phyloP scores from a whole-genome alignment of 2,888 invertebrate species.

The Imbricaverruca yamaguchii region DNA sequence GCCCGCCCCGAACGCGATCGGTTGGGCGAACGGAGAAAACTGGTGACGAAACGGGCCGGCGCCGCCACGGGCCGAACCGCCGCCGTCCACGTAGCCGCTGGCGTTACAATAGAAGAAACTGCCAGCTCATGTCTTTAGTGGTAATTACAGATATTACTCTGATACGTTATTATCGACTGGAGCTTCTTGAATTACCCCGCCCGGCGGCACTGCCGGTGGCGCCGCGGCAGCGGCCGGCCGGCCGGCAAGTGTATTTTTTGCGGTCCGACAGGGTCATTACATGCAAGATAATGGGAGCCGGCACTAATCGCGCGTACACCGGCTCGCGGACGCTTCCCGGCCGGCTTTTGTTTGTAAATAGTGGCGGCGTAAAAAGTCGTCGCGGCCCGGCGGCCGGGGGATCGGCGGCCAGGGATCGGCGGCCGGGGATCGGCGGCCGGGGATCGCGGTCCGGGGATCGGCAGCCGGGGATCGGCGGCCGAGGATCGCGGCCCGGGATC shows the following conservation, averaged over 20 bases:
- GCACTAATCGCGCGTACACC: background rate
- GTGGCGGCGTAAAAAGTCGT: background rate
- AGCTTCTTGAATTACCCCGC: background rate
- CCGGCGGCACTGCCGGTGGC: background rate
- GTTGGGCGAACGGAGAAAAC: background rate
- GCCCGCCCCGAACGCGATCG: background rate
- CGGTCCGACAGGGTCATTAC: background rate
- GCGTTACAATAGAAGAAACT: background rate
- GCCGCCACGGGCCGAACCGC: background rate
- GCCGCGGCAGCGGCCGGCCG: background rate
- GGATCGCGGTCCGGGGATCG: no score
- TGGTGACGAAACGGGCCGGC: background rate
- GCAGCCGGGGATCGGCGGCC: background rate
- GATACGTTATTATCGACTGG: background rate
- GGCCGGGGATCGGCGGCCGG: background rate
- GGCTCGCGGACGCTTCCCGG: background rate
- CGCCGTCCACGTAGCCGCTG: background rate
- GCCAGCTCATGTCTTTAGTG: slow-evolving; percentile 11
- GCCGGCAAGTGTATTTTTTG: background rate
- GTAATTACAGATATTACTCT: slow-evolving; percentile 7
- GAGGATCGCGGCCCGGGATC: no score
- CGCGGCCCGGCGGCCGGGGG: background rate
- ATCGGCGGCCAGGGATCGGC: background rate
- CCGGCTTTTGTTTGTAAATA: background rate
- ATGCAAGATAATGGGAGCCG: background rate